A percentile compares a stretch with the other conserved stretches of the same genome.
Evolutionary conservation across 2,888 invertebrate species (phyloP).

Genomic region (Tipula unca): DNA sequence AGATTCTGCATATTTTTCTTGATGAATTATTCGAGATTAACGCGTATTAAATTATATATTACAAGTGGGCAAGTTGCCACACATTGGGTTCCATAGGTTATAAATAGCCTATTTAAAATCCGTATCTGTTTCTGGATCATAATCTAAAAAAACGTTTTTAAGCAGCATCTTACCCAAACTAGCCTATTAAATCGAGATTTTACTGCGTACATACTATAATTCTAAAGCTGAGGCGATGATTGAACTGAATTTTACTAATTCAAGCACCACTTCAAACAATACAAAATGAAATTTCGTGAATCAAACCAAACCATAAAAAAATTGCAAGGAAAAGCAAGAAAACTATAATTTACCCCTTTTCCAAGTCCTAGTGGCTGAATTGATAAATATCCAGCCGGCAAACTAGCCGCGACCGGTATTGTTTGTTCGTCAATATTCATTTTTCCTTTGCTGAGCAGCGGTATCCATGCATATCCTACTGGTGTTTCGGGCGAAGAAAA

Average conservation of each 20-base stretch:
- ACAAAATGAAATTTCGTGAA: background rate
- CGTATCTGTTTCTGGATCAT: no score
- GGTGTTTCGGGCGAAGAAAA: slow-evolving; percentile 62
- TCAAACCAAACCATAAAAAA: background rate
- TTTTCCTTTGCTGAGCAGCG: slow-evolving; percentile 75
- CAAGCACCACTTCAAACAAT: background rate
- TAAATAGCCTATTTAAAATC: no score
- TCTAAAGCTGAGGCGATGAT: background rate
- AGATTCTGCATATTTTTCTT: no score
- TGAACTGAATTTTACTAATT: background rate
- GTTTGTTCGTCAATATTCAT: slow-evolving; percentile 72
- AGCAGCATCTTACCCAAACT: no score
- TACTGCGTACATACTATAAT: background rate
- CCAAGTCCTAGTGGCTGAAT: slow-evolving; percentile 85
- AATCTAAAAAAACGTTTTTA: no score
- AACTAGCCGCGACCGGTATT: slow-evolving; percentile 77
- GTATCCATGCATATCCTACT: slow-evolving; percentile 92
- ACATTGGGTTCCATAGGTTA: no score
- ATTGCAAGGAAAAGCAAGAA: slow-evolving; percentile 3
- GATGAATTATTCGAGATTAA: no score
- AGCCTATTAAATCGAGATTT: background rate
- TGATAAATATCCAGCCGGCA: slow-evolving; percentile 83
- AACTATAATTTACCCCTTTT: slow-evolving; percentile 60
- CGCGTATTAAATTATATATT: no score
- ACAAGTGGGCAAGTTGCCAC: no score